Base-by-base conservation (phyloP, 37 sponge, comb jelly and placozoan species). In the Hexactinellida sp. region DNA sequence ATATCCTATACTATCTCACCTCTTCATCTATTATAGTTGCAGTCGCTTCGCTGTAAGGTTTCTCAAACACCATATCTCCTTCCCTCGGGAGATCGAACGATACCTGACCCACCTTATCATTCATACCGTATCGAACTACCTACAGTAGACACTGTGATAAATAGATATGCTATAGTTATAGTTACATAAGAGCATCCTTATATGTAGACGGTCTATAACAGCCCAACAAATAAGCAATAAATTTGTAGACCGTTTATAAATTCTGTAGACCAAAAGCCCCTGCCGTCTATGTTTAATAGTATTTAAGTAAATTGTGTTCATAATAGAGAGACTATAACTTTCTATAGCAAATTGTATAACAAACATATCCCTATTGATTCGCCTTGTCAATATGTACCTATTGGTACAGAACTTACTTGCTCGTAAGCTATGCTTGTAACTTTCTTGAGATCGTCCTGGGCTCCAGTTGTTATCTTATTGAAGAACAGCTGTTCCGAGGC, bases 11-110 rank as follows among this genome's bases (percentile, higher is more conserved):
- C 36, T 55, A 63, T 24, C 24, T n/a, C 85, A 63, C 94, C 84
- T 94, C 88, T 24, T 93, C 87, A 55, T 97, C 97, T 9, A 97
- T 94, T 71, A 97, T 55, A 55, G 93, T 89, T 25, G 93, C 93
- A 16, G 97, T 97, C n/a, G 93, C 93, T 82, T 97, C 97, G 85
- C 97, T 97, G 91, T 94, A 97, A 0, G 97, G 97, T 83, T 97
- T 97, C 84, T 95, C 95, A 92, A 94, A 92, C 89, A 95, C 54
- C 5, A 85, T 88, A 13, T 91, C 93, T 0, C 85, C 89, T 16
- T 95, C 95, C 24, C 89, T 86, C 0, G 95, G 95, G 34, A 94
- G 89, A 84, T 97, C 93, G 89, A 97, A 97, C 86, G 95, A 97
- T 82, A 97, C 89, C 85, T 97, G 92, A 0, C 97, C 97, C n/a